Base-by-base conservation (phyloP, 2,797 vertebrate genomes). In the Sebastes minor region DNA sequence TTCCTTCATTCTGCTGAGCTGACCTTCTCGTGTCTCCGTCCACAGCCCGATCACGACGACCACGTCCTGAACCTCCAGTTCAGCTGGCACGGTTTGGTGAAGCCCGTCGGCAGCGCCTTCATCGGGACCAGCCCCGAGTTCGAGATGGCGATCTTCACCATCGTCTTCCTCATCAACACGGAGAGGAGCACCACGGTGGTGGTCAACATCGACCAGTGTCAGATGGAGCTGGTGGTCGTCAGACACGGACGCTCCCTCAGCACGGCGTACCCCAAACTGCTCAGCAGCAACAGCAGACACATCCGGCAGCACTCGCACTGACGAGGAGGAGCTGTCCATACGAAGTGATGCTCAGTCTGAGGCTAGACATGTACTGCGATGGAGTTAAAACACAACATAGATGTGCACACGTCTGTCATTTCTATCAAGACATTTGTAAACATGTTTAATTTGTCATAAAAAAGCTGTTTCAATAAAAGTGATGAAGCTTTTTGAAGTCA, bases 61-160 rank as follows among this genome's bases (percentile, higher is more conserved):
- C 96, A 97, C 13, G 94, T 97, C 20, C 86, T 97, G 86, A 97
- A 93, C 89, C 95, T 97, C 28, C 97, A 97, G 95, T 98, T 98
- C 94, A 95, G 94, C 90, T 97, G 96, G 96, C 96, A 96, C 52
- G 92, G 91, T 2, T 67, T 94, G 7, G 90, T 97, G 63, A 97
- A 97, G 82, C 96, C 97, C 0, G 86, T 95, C 1, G 94, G 96
- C 75, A 96, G 96, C 68, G 92, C 89, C 23, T 97, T 97, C 76
- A 93, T 96, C 7, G 96, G 96, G 4, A 96, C 96, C 84, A 98
- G 96, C 87, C 97, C 95, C 0, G 96, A 97, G 92, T 97, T 97
- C 3, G 96, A 98, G 85, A 95, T 97, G 89, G 95, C 96, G 1
- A 6, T 97, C 68, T 98, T 97, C 89, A 97, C 96, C 16, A 25